These are phyloP conservation scores for Oryzias curvinotus DNA, from an alignment of 2,113 vertebrate genomes.

Conservation along the genomic window DNA sequence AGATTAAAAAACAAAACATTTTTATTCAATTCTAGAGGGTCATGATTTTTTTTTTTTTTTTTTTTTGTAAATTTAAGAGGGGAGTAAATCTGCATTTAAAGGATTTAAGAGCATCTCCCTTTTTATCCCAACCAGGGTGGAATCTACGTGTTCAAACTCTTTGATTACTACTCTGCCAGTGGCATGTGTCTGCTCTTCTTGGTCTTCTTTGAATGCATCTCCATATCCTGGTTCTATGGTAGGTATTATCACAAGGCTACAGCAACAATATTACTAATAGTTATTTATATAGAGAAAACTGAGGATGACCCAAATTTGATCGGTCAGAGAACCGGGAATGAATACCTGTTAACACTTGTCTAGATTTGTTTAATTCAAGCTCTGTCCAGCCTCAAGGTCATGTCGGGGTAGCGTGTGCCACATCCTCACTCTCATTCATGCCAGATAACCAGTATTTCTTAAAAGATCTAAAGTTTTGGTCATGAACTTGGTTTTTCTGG, in stretches of 20 bases:
- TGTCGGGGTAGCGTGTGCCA: constrained; percentile 30
- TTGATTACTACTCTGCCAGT: constrained; percentile 98
- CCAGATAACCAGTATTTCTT: constrained; percentile 54
- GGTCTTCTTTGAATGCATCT: constrained; percentile 98
- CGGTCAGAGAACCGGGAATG: neutral
- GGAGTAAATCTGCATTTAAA: constrained; percentile 1
- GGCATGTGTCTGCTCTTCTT: constrained; percentile 97
- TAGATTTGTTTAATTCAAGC: constrained; percentile 27
- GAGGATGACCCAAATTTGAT: neutral
- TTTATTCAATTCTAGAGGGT: neutral
- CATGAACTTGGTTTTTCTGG: constrained; percentile 42
- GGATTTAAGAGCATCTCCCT: neutral
- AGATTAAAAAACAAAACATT: constrained; percentile 4
- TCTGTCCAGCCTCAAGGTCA: constrained; percentile 50
- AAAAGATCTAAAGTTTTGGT: constrained; percentile 65
- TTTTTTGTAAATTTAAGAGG: constrained; percentile 3
- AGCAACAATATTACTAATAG: neutral
- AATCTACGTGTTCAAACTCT: constrained; percentile 97
- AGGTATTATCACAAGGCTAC: constrained; percentile 38
- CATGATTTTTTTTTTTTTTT: neutral
- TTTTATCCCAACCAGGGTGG: constrained; percentile 82
- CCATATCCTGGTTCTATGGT: constrained; percentile 99
- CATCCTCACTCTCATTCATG: constrained; percentile 61
- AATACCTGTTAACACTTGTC: neutral
- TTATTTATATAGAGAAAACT: neutral